Conservation (phyloP, 1,140 invertebrate genomes). For the Atopsyche davidsoni region DNA sequence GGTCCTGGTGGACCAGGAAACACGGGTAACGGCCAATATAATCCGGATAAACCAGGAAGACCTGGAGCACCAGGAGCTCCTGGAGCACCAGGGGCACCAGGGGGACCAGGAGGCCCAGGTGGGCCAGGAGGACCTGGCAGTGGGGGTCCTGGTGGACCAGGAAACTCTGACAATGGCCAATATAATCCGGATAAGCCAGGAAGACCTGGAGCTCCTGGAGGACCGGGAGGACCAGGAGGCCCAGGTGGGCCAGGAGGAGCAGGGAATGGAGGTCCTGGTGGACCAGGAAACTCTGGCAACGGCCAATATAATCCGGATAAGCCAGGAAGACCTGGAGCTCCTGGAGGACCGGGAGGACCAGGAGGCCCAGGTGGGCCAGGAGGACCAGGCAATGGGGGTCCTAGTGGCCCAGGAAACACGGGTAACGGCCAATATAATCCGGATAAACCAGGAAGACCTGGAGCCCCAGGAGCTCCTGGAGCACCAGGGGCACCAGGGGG, state of each 20-base stretch:
- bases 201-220: slow-evolving; percentile 28
- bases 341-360: background rate
- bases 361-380: background rate
- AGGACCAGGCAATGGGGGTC: background rate
- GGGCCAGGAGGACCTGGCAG: background rate
- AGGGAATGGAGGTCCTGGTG: background rate
- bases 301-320: background rate
- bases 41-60: slow-evolving; percentile 15
- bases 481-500: slow-evolving; percentile 2
- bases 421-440: background rate
- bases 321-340: background rate
- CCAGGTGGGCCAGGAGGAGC: background rate
- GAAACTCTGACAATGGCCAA: background rate
- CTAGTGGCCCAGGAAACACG: background rate
- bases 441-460: slow-evolving; percentile 14
- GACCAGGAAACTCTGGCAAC: background rate
- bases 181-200: background rate
- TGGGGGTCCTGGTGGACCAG: background rate
- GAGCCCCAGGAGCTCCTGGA: slow-evolving; percentile 27
- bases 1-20: slow-evolving; percentile 13
- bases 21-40: no score
- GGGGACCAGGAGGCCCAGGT: slow-evolving; percentile 2
- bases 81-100: slow-evolving; percentile 9
- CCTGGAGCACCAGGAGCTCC: slow-evolving; percentile 16
- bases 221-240: slow-evolving; percentile 1